Percentiles rank a stretch among this genome's conserved stretches.
These are phyloP conservation scores for Ginglymostoma cirratum DNA, from an alignment of 2,113 vertebrate species.

Conservation along the genomic window DNA sequence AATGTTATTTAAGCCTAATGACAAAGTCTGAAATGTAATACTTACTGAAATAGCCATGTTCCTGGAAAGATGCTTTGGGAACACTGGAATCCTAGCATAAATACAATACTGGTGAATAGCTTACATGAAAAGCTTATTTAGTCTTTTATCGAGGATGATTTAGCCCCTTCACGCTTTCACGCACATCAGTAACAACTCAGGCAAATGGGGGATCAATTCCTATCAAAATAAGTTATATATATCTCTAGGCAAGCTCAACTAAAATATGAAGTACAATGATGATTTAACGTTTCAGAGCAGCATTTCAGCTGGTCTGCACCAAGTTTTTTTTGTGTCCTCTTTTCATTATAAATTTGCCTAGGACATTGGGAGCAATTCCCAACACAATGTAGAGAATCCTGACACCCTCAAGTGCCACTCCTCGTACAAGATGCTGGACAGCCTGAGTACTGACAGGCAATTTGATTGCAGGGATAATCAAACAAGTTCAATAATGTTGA, in stretches of 20 bases:
- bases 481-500: not conserved
- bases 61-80: not conserved
- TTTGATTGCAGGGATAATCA: not conserved
- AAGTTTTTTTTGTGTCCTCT: not conserved
- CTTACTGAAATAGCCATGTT: not conserved
- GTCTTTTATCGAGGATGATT: not conserved
- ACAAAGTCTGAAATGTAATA: not conserved
- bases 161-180: not conserved
- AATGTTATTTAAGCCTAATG: not conserved
- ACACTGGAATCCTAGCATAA: constrained; percentile 8
- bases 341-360: not conserved
- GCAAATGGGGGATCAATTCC: not conserved
- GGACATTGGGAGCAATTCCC: not conserved
- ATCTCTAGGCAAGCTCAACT: not conserved
- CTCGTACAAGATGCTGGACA: not conserved
- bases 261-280: not conserved
- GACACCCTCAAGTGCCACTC: not conserved
- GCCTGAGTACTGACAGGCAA: not conserved
- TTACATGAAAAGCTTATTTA: not conserved
- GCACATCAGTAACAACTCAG: not conserved
- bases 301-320: not conserved
- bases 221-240: not conserved
- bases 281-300: not conserved
- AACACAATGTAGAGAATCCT: not conserved
- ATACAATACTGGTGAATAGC: not conserved